Conservation (phyloP, 2,113 vertebrate genomes). For the Stictonetta naevosa region DNA sequence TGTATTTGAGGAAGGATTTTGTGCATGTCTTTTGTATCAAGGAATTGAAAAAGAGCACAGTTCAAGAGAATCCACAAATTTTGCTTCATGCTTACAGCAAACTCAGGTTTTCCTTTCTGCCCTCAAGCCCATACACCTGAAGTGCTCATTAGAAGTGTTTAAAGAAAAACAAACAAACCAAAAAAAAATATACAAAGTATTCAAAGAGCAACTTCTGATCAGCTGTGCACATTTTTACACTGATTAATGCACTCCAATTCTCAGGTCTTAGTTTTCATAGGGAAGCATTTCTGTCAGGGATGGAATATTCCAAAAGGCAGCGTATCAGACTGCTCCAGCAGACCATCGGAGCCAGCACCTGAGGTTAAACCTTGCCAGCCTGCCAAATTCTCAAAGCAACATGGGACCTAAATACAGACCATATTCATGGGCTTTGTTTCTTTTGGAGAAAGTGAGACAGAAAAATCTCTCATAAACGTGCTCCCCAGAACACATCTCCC, state of each 20-base stretch:
- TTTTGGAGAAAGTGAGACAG: slow-evolving; percentile 10
- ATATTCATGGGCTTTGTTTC: slow-evolving; percentile 19
- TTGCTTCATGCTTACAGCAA: background rate
- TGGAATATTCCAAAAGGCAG: slow-evolving; percentile 40
- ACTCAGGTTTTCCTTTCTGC: background rate
- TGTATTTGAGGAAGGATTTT: background rate
- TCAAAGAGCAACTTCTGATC: background rate
- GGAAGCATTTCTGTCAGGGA: slow-evolving; percentile 4
- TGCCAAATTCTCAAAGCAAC: slow-evolving; percentile 33
- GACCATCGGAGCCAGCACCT: slow-evolving; percentile 9
- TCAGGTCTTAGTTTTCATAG: background rate
- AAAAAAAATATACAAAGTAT: background rate
- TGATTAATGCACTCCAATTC: background rate
- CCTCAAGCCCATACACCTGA: background rate
- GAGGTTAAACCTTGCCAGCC: background rate
- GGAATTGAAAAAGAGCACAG: background rate
- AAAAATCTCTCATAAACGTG: too few relatives aligned
- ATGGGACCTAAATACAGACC: slow-evolving; percentile 32
- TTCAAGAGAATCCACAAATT: background rate
- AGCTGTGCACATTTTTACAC: background rate
- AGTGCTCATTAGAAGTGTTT: background rate
- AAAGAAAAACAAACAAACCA: background rate
- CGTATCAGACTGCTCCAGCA: slow-evolving; percentile 38
- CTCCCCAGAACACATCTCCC: background rate
- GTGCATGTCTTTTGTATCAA: background rate